Evolutionary conservation across 2,888 invertebrate genomes (phyloP).

Genomic region (Ashinkailepas kermadecensis): DNA sequence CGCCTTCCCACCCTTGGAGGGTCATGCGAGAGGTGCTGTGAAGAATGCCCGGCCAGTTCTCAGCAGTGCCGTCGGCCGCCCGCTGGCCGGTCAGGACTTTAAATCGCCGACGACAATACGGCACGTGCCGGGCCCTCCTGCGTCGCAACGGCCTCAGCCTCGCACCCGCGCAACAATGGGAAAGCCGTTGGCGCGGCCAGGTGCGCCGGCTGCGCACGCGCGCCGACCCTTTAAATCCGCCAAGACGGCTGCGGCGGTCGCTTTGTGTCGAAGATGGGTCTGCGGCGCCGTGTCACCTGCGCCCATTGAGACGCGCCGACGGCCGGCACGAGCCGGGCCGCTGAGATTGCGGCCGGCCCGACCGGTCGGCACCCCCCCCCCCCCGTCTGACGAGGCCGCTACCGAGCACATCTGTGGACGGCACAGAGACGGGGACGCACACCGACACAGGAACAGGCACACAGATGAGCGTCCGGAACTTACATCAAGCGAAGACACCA

Average conservation of each 20-base stretch:
- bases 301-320: background rate
- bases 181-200: background rate
- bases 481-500: too few relatives aligned
- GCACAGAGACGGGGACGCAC: too few relatives aligned
- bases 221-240: background rate
- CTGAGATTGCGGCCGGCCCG: background rate
- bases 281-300: background rate
- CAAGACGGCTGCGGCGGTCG: slow-evolving; percentile 10
- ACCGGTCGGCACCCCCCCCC: background rate
- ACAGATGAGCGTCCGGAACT: too few relatives aligned
- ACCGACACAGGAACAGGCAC: too few relatives aligned
- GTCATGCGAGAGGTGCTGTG: slow-evolving; percentile 15
- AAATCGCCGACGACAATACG: background rate
- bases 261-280: background rate
- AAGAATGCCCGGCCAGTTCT: background rate
- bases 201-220: background rate
- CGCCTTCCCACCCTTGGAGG: slow-evolving; percentile 7
- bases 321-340: background rate
- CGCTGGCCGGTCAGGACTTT: background rate
- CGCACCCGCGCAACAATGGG: background rate
- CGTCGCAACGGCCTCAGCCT: background rate
- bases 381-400: background rate
- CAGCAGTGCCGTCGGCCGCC: background rate
- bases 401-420: too few relatives aligned
- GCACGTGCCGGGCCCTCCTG: background rate